These are phyloP conservation scores for Illadopsis cleaveri DNA, from an alignment of 2,113 vertebrate genomes.

Conservation along the genomic window DNA sequence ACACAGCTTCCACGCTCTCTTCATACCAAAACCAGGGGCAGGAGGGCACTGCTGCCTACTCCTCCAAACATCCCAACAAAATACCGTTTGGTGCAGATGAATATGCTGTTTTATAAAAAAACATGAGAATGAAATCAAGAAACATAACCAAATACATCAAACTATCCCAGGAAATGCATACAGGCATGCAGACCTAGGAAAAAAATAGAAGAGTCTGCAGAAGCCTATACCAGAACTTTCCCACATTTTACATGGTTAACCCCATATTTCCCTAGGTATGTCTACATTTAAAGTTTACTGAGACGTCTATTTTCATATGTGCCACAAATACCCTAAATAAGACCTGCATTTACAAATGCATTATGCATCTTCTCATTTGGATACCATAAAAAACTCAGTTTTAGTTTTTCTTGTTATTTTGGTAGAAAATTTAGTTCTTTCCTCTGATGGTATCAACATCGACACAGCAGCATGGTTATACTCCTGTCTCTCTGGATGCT, in stretches of 20 bases:
- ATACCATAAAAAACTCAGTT: neutral
- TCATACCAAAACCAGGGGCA: neutral
- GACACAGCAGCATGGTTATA: neutral
- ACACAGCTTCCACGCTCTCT: neutral
- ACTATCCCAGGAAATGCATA: neutral
- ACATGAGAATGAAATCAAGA: neutral
- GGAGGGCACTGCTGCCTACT: neutral
- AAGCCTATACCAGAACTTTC: neutral
- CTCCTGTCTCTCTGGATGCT: neutral
- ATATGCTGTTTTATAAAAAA: neutral
- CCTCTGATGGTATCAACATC: neutral
- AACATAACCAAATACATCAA: neutral
- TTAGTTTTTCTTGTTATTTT: neutral
- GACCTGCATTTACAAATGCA: neutral
- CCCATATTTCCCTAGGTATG: neutral
- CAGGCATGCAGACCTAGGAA: neutral
- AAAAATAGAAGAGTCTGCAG: neutral
- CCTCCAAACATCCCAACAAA: neutral
- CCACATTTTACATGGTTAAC: neutral
- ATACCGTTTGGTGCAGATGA: neutral
- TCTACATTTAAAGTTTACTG: neutral
- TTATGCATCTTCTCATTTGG: neutral
- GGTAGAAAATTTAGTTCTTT: neutral
- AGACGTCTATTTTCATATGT: neutral
- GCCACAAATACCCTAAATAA: neutral